A percentile compares a stretch with the other conserved stretches of the same genome.
Conservation (phyloP, 2,888 invertebrate genomes). For the Cataglyphis rosenhaueri region DNA sequence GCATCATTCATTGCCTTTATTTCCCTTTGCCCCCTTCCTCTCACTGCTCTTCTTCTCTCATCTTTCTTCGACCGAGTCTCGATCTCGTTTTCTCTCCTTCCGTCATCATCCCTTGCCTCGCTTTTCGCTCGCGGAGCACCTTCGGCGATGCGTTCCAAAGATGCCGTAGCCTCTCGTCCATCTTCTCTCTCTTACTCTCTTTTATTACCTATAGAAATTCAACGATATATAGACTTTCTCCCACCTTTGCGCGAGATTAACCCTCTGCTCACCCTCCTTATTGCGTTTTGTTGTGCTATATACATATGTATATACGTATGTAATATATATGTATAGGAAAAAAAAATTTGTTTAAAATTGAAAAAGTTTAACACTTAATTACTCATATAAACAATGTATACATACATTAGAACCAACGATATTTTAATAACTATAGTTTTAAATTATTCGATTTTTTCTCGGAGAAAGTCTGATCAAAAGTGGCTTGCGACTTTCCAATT, state of each 20-base stretch:
- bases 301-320: background rate
- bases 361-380: constrained; percentile 5
- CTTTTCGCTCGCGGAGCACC: constrained; percentile 48
- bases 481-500: background rate
- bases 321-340: background rate
- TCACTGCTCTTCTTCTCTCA: constrained; percentile 43
- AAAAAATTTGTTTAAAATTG: background rate
- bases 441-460: background rate
- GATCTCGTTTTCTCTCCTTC: constrained; percentile 28
- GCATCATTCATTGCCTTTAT: constrained; percentile 80
- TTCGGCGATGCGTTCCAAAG: constrained; percentile 64
- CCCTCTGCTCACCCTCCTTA: background rate
- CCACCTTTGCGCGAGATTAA: constrained; percentile 1
- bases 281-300: background rate
- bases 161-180: constrained; percentile 55
- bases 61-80: background rate
- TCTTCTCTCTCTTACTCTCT: constrained; percentile 3
- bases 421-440: background rate
- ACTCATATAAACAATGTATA: background rate
- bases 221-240: background rate
- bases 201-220: constrained; percentile 46
- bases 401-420: background rate
- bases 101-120: constrained; percentile 24
- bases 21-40: constrained; percentile 63
- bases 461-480: background rate